These are phyloP conservation scores for Platysternon megacephalum DNA, from an alignment of 2,113 vertebrate species.

Conservation along the genomic window DNA sequence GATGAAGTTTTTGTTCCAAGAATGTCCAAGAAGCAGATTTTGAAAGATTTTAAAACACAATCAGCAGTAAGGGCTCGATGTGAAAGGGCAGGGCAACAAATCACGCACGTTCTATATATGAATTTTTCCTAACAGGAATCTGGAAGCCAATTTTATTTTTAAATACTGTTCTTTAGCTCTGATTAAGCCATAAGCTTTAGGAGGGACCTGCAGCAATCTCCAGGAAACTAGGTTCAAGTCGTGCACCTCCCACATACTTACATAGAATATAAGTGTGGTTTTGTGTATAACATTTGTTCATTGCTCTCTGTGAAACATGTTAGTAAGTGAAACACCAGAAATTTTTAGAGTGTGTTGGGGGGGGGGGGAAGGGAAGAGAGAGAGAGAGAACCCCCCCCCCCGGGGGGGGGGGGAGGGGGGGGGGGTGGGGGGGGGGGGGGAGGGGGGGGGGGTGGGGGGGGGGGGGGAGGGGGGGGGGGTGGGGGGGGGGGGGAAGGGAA, in stretches of 20 bases:
- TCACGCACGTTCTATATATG: neutral
- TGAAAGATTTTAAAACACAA: neutral
- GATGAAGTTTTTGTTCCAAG: neutral
- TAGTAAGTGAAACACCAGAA: neutral
- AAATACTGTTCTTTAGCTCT: neutral
- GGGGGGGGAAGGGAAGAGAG: no score
- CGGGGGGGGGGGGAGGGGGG: neutral
- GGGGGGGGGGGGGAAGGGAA: neutral
- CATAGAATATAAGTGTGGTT: fast-evolving
- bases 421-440: neutral
- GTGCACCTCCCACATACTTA: neutral
- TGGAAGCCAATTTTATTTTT: neutral
- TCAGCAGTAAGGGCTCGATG: neutral
- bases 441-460: neutral
- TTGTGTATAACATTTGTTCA: neutral
- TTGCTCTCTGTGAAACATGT: neutral
- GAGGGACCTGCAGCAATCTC: neutral
- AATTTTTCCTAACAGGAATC: neutral
- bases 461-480: no score
- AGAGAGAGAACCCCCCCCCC: neutral
- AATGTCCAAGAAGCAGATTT: neutral
- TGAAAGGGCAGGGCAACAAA: neutral
- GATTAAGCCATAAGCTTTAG: fast-evolving
- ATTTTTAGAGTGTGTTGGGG: neutral
- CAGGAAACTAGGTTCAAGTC: neutral